Base-by-base conservation (phyloP, 2,888 invertebrate genomes). In the Perizoma flavofasciatum region DNA sequence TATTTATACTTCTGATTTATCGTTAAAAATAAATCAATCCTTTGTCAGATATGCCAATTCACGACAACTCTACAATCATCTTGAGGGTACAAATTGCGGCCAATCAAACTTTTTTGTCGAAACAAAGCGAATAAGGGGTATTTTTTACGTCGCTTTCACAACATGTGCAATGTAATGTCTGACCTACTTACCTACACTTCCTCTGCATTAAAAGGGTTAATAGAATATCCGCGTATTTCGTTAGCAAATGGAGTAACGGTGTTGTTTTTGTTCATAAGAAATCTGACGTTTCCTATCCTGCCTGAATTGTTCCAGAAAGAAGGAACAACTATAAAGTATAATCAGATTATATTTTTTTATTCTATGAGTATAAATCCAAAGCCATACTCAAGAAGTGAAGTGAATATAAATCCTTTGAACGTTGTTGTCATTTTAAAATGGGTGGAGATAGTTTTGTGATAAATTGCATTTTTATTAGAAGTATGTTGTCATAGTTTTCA, bases 111-210 rank as follows among this genome's bases (percentile, higher is more conserved):
- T 88, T 89, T 89, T 87, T 79, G 66, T 78, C 79, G 83, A 90
- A 90, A 91, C 90, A 91, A 91, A 89, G 84, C 83, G 79, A 77
- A 82, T 74, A 79, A 74, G 77, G 83, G 90, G 89, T 79, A 72
- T 83, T 89, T 91, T 89, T 90, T 88, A 80, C 73, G 73, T 60
- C 81, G 89, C 91, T 91, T 90, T 89, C 88, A 88, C 89, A 88
- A 86, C 92, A 92, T 92, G 86, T 91, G 92, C 90, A 88, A 88
- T 89, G 85, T 83, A 78, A 80, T 83, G 82, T 82, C 82, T 88
- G 89, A 91, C 91, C 91, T 88, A 92, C 89, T 89, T 91, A 80
- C 80, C 78, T 79, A 89, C 86, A 88, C 89, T 87, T 91, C 91
- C 90, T 90, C 73, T 84, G 83, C 85, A 80, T 85, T 82, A 85